phyloP scores from a whole-genome alignment of 2,113 vertebrate genomes.

The Terrapene triunguis region DNA sequence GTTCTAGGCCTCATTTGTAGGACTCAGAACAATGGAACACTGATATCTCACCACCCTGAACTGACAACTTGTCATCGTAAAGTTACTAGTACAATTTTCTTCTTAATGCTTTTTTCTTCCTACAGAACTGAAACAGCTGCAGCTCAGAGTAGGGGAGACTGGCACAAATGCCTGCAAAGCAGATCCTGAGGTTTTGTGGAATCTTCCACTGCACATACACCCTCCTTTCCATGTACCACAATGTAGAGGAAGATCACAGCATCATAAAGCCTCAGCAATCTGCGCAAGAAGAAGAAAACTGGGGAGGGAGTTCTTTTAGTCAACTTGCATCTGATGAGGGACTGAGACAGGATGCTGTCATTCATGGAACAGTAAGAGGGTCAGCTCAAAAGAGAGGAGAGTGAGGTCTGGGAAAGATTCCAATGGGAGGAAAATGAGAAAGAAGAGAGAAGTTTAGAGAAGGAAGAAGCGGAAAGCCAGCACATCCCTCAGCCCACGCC shows the following conservation, averaged over 20 bases:
- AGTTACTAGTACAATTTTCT: fast-evolving
- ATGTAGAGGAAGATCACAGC: fast-evolving
- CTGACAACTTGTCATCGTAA: background rate
- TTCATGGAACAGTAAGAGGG: background rate
- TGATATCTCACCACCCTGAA: background rate
- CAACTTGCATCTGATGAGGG: background rate
- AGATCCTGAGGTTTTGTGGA: background rate
- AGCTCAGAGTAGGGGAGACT: background rate
- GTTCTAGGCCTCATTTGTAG: background rate
- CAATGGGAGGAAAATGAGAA: background rate
- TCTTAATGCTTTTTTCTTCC: background rate
- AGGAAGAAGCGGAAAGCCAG: background rate
- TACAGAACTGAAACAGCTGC: fast-evolving
- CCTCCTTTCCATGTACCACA: fast-evolving
- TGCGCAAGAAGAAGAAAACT: background rate
- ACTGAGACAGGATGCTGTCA: background rate
- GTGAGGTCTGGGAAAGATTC: constrained; percentile 1
- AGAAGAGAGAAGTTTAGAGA: constrained; percentile 12
- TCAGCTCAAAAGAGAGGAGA: background rate
- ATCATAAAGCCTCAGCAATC: background rate
- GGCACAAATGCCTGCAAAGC: background rate
- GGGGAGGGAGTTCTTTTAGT: constrained; percentile 1
- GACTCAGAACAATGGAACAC: background rate
- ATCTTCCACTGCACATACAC: background rate
- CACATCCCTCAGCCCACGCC: too few relatives aligned